Base-by-base conservation (phyloP, 2,888 invertebrate species). In the Syrista parreyssii region DNA sequence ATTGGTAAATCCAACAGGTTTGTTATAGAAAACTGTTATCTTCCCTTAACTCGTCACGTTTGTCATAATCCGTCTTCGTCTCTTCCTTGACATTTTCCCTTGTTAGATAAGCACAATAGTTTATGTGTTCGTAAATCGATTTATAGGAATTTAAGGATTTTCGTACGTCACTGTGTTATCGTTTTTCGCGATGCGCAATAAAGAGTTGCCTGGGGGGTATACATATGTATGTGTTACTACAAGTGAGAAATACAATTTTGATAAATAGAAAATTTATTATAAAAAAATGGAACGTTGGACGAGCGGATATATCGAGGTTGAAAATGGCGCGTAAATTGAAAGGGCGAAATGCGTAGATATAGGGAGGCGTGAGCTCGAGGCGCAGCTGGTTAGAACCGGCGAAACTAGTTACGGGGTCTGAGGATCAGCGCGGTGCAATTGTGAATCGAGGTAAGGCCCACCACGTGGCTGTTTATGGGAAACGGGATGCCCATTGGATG, bases 391-490 rank as follows among this genome's bases (percentile, higher is more conserved):
- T 55, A 55, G 35, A 34, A 23, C 30, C 15, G 34, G 74, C 33
- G 78, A 79, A 81, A 80, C 81, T 80, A 76, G 82, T 55, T 55
- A 15, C 55, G 55, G 23, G 23, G 55, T 9, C 55, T 1, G 55
- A 55, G 55, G 55, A 55, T 75, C 76, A 73, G 55, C 75, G 23
- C 11, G n/a, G 68, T 30, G 55, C 75, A 32, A 75, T 55, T 31
- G 68, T 75, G 75, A 75, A 75, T 75, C 68, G 73, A 71, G 71
- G 31, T 71, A 33, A 31, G 31, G 31, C 32, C 31, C 71, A 33
- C 71, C 87, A 84, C 86, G 86, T 87, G 86, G 84, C 87, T 85
- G 86, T 87, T 87, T 86, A 87, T 86, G 87, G 86, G 85, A 85
- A 79, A 84, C 74, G 36, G 31, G 74, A 30, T 74, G 74, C 35